Percentiles rank a stretch among this genome's conserved stretches.
phyloP scores from a whole-genome alignment of 2,113 vertebrate genomes.

The Pipa parva region DNA sequence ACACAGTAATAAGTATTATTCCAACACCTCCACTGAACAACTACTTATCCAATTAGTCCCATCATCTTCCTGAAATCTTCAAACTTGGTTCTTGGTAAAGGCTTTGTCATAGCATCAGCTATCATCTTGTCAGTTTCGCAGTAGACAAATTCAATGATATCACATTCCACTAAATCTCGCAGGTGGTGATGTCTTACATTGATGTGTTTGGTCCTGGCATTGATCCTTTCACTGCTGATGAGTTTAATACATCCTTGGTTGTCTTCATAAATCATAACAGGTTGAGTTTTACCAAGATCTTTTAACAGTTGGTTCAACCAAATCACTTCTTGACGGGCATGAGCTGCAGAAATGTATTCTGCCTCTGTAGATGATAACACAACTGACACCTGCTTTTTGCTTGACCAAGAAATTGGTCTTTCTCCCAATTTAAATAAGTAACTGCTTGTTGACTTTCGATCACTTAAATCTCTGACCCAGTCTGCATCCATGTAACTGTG shows the following conservation, averaged over 20 bases:
- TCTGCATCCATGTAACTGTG: no score
- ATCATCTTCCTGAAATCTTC: background rate
- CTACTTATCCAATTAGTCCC: background rate
- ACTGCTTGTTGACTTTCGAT: no score
- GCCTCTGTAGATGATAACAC: background rate
- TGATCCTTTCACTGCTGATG: constrained; percentile 2
- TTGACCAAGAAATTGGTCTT: no score
- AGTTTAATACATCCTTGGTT: background rate
- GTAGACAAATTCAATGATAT: background rate
- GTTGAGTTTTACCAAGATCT: background rate
- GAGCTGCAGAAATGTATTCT: background rate
- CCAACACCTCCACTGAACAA: background rate
- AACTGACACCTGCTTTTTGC: no score
- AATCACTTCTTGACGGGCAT: constrained; percentile 1
- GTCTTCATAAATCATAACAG: background rate
- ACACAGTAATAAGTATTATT: background rate
- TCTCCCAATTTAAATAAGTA: no score
- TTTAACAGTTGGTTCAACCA: background rate
- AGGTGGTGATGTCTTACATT: background rate
- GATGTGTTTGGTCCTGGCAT: background rate
- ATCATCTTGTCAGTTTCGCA: background rate
- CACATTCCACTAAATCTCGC: background rate
- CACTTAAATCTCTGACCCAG: no score
- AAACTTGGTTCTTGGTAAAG: background rate
- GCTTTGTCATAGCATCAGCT: background rate